Evolutionary conservation across 1,140 invertebrate species (phyloP), one percentile per base, ranked within the genome.

Genomic region (Parasteatoda tepidariorum): DNA sequence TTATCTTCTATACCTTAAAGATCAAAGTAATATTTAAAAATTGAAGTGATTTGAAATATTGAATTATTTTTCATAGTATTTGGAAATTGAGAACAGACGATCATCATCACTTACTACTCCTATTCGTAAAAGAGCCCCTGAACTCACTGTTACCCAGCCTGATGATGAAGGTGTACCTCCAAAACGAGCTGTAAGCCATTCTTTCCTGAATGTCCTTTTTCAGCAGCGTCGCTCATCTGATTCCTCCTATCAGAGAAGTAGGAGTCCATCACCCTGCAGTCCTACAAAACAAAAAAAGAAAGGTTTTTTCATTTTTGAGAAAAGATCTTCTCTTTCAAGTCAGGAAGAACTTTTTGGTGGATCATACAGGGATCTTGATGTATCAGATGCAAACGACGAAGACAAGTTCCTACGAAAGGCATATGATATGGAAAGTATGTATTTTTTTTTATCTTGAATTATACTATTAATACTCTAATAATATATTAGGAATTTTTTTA

Each of bases 81-180:
- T 81, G 33, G 78, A 81, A 15, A 59, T 81, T n/a, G 78, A 81
- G 48, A 70, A 59, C 22, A 26, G 78, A n/a, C 64, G 78, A 7
- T 81, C 78, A 18, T 81, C 78, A 30, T 81, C 78, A 38, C 55
- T 81, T 7, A 70, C 78, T 18, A 34, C 64, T 41, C 78, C 78
- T 22, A 38, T 81, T 30, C 64, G 66, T 15, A 81, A 70, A 31
- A 81, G 70, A 57, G 66, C 55, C 30, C 78, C 78, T 30, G 78
- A 81, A 41, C 78, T 81, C 62, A 81, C 66, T 11, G 26, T 81
- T 9, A 81, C 78, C 9, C 66, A 81, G 30, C 48, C 64, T 24
- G 78, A 81, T 34, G 78, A 81, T 6, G 66, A 68, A 3, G 64
- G 6, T n/a, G 41, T 38, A 18, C 66, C 33, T 18, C 78, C 78